Percentiles rank a stretch among this genome's conserved stretches.
Evolutionary conservation across 37 sponge, comb jelly and placozoan species (phyloP).

Genomic region (Lycopodina hypogea): DNA sequence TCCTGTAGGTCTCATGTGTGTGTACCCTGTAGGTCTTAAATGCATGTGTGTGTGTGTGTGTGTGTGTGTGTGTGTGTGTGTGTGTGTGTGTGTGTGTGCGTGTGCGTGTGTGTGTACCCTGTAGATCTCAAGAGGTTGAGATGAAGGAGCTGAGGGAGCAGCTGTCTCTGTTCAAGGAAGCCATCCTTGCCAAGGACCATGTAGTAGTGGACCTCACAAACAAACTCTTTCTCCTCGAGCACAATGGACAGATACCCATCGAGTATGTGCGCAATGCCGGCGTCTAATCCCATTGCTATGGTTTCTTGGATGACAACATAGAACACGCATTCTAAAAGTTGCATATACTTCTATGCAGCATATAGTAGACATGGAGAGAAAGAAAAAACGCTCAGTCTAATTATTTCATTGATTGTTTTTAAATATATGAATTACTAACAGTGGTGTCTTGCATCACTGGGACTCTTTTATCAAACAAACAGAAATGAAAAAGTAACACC

Average conservation of each 20-base stretch:
- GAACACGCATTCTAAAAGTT: neutral
- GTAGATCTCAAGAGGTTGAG: neutral
- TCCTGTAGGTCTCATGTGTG: neutral
- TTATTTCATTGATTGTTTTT: too few relatives aligned
- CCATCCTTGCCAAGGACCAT: conserved; percentile 69
- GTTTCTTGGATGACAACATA: neutral
- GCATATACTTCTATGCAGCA: too few relatives aligned
- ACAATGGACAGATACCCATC: conserved; percentile 39
- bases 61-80: conserved; percentile 29
- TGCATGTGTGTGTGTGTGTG: conserved; percentile 26
- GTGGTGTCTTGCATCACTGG: too few relatives aligned
- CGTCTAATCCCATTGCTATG: too few relatives aligned
- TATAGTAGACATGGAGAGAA: too few relatives aligned
- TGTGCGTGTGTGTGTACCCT: conserved; percentile 1
- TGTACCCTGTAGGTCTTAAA: too few relatives aligned
- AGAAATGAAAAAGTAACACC: too few relatives aligned
- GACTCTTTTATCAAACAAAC: too few relatives aligned
- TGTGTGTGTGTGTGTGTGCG: conserved; percentile 36
- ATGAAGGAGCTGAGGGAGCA: conserved; percentile 42
- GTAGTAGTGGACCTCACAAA: conserved; percentile 75
- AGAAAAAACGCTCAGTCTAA: too few relatives aligned
- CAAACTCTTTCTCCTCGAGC: conserved; percentile 49
- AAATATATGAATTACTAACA: too few relatives aligned
- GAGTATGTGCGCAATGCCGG: conserved; percentile 52
- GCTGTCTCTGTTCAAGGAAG: conserved; percentile 60